These are phyloP conservation scores for Spinus pinus DNA, from an alignment of 2,797 vertebrate genomes.

Conservation along the genomic window DNA sequence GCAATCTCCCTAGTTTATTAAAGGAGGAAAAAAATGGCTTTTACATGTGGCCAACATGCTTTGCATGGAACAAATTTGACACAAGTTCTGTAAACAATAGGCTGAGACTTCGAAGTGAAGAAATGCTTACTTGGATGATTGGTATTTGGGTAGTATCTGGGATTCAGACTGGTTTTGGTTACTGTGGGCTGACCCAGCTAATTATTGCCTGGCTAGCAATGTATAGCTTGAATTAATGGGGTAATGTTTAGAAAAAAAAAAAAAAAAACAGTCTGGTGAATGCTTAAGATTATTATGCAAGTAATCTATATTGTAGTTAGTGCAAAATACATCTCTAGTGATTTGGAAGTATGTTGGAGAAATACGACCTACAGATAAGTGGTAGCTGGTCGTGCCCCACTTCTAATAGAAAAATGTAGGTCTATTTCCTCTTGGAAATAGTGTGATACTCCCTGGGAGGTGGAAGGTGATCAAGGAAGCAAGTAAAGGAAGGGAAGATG, in stretches of 20 bases:
- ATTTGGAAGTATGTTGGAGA: background rate
- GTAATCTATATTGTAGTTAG: background rate
- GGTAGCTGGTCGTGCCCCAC: background rate
- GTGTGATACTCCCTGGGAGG: background rate
- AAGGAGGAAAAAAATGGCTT: background rate
- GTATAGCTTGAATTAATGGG: background rate
- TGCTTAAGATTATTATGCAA: background rate
- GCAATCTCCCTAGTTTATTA: background rate
- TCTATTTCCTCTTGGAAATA: background rate
- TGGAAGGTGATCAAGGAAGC: background rate
- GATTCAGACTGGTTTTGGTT: background rate
- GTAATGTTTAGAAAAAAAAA: background rate
- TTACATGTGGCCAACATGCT: fast-evolving
- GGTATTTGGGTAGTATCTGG: background rate
- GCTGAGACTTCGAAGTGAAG: background rate
- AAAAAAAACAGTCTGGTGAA: background rate
- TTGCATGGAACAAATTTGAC: background rate
- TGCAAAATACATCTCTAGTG: fast-evolving
- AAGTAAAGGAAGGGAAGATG: background rate
- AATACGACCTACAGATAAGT: background rate
- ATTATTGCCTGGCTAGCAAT: background rate
- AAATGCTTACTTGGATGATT: background rate
- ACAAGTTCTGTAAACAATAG: background rate
- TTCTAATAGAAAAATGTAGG: background rate
- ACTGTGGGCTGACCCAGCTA: background rate